A percentile compares a stretch with the other conserved stretches of the same genome.
These are phyloP conservation scores for Microctenopoma lineatum DNA, from an alignment of 2,797 vertebrate genomes.

Conservation along the genomic window DNA sequence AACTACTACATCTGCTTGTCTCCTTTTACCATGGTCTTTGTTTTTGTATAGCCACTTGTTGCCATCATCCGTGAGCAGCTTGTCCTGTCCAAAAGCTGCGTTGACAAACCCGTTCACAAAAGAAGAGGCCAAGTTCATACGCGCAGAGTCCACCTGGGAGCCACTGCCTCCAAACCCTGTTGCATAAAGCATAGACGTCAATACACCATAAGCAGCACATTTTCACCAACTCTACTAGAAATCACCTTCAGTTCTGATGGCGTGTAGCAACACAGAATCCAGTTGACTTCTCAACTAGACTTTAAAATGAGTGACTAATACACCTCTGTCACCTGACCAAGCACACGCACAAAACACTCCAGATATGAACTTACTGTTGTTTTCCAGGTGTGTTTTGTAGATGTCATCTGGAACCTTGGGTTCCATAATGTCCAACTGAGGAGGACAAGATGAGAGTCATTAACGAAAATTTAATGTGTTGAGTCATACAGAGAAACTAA, in stretches of 20 bases:
- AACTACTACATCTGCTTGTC: neutral
- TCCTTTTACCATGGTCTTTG: constrained; percentile 94
- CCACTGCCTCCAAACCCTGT: constrained; percentile 96
- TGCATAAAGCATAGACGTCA: neutral
- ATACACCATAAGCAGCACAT: neutral
- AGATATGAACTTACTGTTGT: constrained; percentile 89
- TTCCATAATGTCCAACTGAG: constrained; percentile 98
- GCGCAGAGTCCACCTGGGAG: constrained; percentile 97
- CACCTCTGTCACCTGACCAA: neutral
- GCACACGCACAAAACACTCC: neutral
- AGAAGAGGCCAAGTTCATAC: constrained; percentile 99
- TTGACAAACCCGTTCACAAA: constrained; percentile 99
- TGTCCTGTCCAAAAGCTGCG: constrained; percentile 97
- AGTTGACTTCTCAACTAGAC: neutral
- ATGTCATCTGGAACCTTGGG: constrained; percentile 99
- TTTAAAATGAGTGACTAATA: neutral
- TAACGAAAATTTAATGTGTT: constrained; percentile 17
- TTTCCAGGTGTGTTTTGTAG: constrained; percentile 99
- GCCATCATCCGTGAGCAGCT: constrained; percentile 96
- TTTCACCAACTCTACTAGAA: neutral
- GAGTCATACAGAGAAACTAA: constrained; percentile 21
- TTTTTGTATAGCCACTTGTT: constrained; percentile 99
- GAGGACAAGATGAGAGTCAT: constrained; percentile 21
- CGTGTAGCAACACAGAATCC: neutral
- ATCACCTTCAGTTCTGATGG: neutral